phyloP scores from a whole-genome alignment of 2,113 vertebrate genomes.

The Guaruba guarouba region DNA sequence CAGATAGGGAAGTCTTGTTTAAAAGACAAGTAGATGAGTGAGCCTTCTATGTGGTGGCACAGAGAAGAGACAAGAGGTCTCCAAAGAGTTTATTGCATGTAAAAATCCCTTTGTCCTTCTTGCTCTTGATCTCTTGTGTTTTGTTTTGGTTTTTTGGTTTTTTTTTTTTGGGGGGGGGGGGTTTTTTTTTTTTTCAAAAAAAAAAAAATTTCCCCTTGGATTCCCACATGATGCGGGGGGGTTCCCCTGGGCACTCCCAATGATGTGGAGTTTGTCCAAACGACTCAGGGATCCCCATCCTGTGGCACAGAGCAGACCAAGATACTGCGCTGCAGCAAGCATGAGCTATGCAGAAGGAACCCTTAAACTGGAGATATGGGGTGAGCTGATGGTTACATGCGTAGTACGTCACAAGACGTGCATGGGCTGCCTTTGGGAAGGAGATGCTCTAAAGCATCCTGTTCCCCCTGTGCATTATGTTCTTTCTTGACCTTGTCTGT shows the following conservation, averaged over 20 bases:
- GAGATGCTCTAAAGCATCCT: not conserved
- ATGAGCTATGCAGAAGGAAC: not conserved
- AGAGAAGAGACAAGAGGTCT: not conserved
- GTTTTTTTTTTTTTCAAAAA: not conserved
- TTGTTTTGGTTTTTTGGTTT: not conserved
- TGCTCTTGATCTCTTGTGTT: not conserved
- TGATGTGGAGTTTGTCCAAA: not conserved
- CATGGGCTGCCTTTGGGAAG: not conserved
- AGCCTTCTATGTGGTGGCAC: not conserved
- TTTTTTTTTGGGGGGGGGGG: no score
- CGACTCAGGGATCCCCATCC: not conserved
- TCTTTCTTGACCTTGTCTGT: not conserved
- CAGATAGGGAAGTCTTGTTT: not conserved
- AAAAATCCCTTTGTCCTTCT: not conserved
- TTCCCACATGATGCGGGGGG: not conserved
- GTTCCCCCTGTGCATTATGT: not conserved
- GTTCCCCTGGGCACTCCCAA: not conserved
- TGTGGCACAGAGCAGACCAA: not conserved
- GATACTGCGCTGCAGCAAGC: not conserved
- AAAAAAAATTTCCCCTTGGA: not conserved
- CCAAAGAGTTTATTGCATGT: not conserved
- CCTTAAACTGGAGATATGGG: not conserved
- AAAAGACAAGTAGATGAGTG: not conserved
- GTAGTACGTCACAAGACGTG: not conserved
- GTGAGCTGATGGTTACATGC: not conserved